Percentiles rank a stretch among this genome's conserved stretches.
These are phyloP conservation scores for Philaenus spumarius DNA, from an alignment of 1,140 invertebrate species.

Conservation along the genomic window DNA sequence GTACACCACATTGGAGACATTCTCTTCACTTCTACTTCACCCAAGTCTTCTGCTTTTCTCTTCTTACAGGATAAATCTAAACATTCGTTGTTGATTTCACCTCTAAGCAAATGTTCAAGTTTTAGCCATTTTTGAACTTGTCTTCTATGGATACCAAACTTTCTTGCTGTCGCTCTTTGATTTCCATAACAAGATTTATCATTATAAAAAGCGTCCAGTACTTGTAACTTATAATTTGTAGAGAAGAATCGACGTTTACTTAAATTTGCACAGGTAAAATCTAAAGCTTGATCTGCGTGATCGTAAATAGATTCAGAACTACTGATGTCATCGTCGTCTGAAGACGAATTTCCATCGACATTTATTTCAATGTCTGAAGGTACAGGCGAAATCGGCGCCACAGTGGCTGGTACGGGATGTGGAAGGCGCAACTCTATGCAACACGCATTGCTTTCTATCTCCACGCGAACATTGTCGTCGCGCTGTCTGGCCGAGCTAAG, in stretches of 20 bases:
- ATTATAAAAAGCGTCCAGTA: slow-evolving; percentile 45
- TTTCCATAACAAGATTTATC: slow-evolving; percentile 49
- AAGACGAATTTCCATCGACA: slow-evolving; percentile 25
- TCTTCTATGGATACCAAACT: slow-evolving; percentile 54
- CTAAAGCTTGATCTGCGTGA: slow-evolving; percentile 28
- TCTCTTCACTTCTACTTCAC: slow-evolving; percentile 16
- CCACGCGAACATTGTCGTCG: slow-evolving; percentile 38
- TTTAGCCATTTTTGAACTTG: slow-evolving; percentile 57
- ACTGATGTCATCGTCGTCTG: slow-evolving; percentile 24
- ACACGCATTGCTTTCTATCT: slow-evolving; percentile 16
- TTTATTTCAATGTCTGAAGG: slow-evolving; percentile 21
- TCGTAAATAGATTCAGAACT: slow-evolving; percentile 16
- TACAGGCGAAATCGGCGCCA: slow-evolving; percentile 21
- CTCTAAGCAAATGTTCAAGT: slow-evolving; percentile 45
- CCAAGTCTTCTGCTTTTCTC: slow-evolving; percentile 10
- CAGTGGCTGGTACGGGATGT: background rate
- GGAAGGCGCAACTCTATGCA: slow-evolving; percentile 36
- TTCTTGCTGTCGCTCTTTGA: slow-evolving; percentile 52
- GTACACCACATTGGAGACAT: slow-evolving; percentile 27
- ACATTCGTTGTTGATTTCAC: slow-evolving; percentile 33
- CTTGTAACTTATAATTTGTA: slow-evolving; percentile 45
- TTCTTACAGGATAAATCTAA: slow-evolving; percentile 16
- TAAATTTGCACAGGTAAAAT: slow-evolving; percentile 32
- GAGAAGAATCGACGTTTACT: slow-evolving; percentile 46
- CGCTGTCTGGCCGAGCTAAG: slow-evolving; percentile 44